These are phyloP conservation scores for Ommatoiulus sabulosus DNA, from an alignment of 2,888 invertebrate species.

Conservation along the genomic window DNA sequence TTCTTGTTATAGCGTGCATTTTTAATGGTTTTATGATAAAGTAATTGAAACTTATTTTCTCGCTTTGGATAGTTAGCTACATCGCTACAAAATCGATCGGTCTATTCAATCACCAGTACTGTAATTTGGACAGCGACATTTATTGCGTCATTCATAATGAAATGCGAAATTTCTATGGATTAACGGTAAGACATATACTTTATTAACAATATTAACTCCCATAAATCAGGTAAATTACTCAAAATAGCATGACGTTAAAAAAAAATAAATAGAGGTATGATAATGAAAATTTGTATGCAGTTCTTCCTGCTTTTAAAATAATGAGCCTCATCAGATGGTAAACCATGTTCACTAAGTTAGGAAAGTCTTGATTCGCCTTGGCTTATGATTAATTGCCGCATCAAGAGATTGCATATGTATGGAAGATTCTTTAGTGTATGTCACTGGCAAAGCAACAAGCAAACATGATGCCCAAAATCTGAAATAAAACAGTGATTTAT, in stretches of 20 bases:
- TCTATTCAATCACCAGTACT: no score
- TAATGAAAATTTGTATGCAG: not conserved
- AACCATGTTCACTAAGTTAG: not conserved
- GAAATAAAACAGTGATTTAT: not conserved
- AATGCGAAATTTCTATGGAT: not conserved
- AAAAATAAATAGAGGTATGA: conserved; percentile 10
- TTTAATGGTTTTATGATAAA: not conserved
- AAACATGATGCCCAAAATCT: conserved; percentile 12
- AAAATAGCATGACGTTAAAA: not conserved
- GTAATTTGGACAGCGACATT: not conserved
- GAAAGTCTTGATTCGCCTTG: not conserved
- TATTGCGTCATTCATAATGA: not conserved
- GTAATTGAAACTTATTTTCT: not conserved
- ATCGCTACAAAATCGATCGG: no score
- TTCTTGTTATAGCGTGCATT: no score
- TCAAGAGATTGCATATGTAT: not conserved
- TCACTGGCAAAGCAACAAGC: conserved; percentile 14
- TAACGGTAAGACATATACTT: not conserved
- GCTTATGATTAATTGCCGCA: not conserved
- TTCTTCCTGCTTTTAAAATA: not conserved
- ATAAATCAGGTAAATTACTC: not conserved
- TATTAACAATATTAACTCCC: not conserved
- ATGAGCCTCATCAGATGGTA: not conserved
- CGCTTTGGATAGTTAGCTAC: not conserved
- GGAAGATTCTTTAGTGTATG: not conserved